Percentiles rank a stretch among this genome's conserved stretches.
These are phyloP conservation scores for Motacilla tschutschensis DNA, from an alignment of 2,113 vertebrate genomes.

Conservation along the genomic window DNA sequence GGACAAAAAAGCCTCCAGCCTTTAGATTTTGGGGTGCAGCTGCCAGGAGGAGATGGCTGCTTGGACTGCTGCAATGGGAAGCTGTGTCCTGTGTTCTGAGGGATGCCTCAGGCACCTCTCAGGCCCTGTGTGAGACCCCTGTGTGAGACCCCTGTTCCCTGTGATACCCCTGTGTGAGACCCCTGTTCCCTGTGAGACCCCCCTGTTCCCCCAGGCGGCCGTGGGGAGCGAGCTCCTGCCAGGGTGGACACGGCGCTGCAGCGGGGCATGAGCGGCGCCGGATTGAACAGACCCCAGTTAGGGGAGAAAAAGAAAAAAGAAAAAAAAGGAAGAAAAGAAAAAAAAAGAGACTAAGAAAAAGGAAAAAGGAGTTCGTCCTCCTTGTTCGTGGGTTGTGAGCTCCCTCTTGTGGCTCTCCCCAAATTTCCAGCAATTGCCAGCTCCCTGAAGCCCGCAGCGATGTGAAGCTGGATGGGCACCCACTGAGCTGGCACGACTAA, in stretches of 20 bases:
- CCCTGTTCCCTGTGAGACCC: background rate
- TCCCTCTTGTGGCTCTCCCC: constrained; percentile 64
- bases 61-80: accelerated
- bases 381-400: constrained; percentile 29
- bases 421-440: background rate
- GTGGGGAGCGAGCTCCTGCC: accelerated
- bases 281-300: too few species aligned
- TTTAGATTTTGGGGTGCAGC: background rate
- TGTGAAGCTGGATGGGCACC: accelerated
- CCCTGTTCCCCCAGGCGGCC: accelerated
- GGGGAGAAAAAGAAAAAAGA: accelerated
- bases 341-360: accelerated
- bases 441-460: background rate
- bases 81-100: background rate
- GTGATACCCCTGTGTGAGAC: too few species aligned
- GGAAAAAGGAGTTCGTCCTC: accelerated
- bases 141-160: too few species aligned
- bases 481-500: accelerated
- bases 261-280: accelerated
- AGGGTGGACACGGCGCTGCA: background rate
- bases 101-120: background rate
- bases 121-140: background rate
- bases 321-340: accelerated
- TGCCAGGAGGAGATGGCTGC: accelerated
- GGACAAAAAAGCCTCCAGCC: background rate